Conservation (phyloP, 2,888 invertebrate genomes). For the Apodemia duryi region DNA sequence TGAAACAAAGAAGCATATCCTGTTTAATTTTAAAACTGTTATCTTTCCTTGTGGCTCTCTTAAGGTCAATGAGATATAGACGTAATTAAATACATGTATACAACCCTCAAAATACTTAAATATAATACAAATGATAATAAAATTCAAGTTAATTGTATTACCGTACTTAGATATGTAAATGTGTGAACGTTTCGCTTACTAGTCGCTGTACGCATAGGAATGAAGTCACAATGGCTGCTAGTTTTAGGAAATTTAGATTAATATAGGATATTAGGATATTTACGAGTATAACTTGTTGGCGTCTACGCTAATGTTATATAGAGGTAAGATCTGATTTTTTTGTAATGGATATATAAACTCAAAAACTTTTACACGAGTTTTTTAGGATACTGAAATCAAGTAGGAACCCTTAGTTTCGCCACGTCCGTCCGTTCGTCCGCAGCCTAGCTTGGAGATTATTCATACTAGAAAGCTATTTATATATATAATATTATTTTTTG, state of each 20-base stretch:
- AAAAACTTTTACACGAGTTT: no score
- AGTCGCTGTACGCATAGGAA: constrained; percentile 5
- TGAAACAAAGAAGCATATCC: background rate
- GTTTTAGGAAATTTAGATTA: background rate
- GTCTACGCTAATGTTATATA: background rate
- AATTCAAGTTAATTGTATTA: constrained; percentile 4
- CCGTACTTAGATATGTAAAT: constrained; percentile 10
- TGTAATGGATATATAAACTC: no score
- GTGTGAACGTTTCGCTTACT: constrained; percentile 6
- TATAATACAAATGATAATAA: constrained; percentile 7
- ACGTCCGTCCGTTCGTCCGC: no score
- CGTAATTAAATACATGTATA: no score
- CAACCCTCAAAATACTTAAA: background rate
- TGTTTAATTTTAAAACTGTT: background rate
- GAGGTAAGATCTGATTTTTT: no score
- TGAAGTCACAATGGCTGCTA: background rate
- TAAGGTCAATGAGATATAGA: background rate
- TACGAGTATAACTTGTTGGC: background rate
- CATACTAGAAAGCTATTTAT: no score
- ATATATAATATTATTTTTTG: no score
- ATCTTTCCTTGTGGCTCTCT: background rate
- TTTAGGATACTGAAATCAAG: no score
- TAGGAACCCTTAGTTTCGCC: no score
- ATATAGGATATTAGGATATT: background rate
- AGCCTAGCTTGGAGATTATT: no score